phyloP scores from a whole-genome alignment of 1,140 invertebrate genomes.

The Halesus radiatus region DNA sequence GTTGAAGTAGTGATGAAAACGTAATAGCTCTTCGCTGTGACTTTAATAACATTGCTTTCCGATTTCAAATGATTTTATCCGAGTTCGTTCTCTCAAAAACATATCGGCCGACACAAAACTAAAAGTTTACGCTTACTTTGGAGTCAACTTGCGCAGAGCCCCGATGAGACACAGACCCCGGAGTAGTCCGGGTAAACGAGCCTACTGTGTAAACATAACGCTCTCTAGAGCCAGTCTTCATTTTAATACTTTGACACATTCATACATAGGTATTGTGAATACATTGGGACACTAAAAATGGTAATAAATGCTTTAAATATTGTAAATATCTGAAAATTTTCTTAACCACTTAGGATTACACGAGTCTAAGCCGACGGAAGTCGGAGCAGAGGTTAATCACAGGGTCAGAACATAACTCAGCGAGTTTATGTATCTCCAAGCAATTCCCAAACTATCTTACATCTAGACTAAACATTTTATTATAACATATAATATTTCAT shows the following conservation, averaged over 20 bases:
- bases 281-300: conserved; percentile 45
- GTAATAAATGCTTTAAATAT: conserved; percentile 49
- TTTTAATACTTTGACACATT: conserved; percentile 54
- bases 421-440: conserved; percentile 36
- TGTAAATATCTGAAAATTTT: conserved; percentile 45
- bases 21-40: background rate
- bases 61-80: conserved; percentile 47
- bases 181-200: conserved; percentile 1
- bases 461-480: background rate
- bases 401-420: conserved; percentile 52
- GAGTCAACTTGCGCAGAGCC: background rate
- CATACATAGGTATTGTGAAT: conserved; percentile 44
- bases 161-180: background rate
- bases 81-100: conserved; percentile 53
- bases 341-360: conserved; percentile 40
- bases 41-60: conserved; percentile 15
- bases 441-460: conserved; percentile 32
- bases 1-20: no score
- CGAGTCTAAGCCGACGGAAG: conserved; percentile 18
- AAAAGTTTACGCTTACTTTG: conserved; percentile 41
- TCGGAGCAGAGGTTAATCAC: conserved; percentile 45
- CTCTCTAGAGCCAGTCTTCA: conserved; percentile 51
- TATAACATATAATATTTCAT: conserved; percentile 38
- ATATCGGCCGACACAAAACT: conserved; percentile 39
- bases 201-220: conserved; percentile 28